Evolutionary conservation across 2,888 invertebrate species (phyloP).

Genomic region (Campoletis raptor): DNA sequence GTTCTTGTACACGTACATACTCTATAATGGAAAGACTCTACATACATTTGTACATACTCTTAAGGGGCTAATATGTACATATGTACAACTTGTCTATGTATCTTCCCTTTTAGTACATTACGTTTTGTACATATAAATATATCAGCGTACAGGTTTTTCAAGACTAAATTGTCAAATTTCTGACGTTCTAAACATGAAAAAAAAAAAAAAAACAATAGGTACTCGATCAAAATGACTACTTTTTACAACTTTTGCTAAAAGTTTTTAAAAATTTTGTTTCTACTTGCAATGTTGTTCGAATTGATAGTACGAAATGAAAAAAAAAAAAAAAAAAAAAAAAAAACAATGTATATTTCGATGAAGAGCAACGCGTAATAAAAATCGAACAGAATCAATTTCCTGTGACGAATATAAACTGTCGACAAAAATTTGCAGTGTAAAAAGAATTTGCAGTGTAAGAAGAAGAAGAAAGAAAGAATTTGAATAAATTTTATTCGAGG

Average conservation of each 20-base stretch:
- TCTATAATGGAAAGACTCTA: slow-evolving; percentile 1
- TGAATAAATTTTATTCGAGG: background rate
- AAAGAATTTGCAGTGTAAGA: too few relatives aligned
- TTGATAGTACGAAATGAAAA: too few relatives aligned
- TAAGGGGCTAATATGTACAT: slow-evolving; percentile 2
- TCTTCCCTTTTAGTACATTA: slow-evolving; percentile 16
- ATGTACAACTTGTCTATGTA: slow-evolving; percentile 13
- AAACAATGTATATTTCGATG: too few relatives aligned
- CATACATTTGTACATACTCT: slow-evolving; percentile 13
- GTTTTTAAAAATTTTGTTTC: too few relatives aligned
- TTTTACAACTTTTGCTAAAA: too few relatives aligned
- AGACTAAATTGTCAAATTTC: background rate
- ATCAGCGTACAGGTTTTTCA: background rate
- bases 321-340: too few relatives aligned
- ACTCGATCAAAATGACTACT: too few relatives aligned
- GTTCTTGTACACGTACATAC: slow-evolving; percentile 24
- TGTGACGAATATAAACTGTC: too few relatives aligned
- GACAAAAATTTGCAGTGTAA: too few relatives aligned
- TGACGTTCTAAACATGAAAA: background rate
- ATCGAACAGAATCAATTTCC: too few relatives aligned
- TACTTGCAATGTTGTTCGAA: too few relatives aligned
- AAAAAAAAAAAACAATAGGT: background rate
- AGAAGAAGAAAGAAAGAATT: slow-evolving; percentile 1
- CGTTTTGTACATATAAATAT: background rate
- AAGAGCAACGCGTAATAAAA: too few relatives aligned